phyloP scores from a whole-genome alignment of 2,888 invertebrate species.

The Chydorus sphaericus region DNA sequence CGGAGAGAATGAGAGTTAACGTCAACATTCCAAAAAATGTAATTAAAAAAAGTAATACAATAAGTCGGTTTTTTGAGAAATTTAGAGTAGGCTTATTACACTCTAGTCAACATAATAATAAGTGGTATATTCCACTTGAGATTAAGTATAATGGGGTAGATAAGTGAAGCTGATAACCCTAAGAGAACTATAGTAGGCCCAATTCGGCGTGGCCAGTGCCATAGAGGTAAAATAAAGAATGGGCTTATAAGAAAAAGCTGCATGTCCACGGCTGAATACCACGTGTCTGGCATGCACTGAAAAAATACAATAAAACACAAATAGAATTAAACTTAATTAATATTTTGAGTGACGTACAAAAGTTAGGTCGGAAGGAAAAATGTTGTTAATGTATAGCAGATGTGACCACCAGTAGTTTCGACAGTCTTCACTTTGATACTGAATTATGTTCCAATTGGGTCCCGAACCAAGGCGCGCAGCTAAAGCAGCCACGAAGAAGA shows the following conservation, averaged over 20 bases:
- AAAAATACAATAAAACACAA: neutral
- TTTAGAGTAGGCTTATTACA: neutral
- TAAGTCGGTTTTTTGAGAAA: too few relatives aligned
- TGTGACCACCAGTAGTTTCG: constrained; percentile 58
- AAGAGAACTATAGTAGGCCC: constrained; percentile 13
- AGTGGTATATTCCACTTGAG: constrained; percentile 6
- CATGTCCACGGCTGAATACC: constrained; percentile 40
- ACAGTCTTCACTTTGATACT: constrained; percentile 46
- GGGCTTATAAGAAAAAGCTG: constrained; percentile 18
- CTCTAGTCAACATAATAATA: constrained; percentile 11
- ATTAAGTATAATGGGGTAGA: constrained; percentile 7
- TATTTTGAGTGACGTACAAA: too few relatives aligned
- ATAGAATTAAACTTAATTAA: too few relatives aligned
- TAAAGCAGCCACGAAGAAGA: constrained; percentile 58
- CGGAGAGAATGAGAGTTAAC: too few relatives aligned
- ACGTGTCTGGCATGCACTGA: constrained; percentile 59
- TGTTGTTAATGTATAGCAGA: constrained; percentile 48
- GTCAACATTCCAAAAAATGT: too few relatives aligned
- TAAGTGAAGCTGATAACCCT: constrained; percentile 1
- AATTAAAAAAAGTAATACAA: neutral
- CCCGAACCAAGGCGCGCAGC: constrained; percentile 51
- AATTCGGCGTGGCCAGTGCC: constrained; percentile 17
- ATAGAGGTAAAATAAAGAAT: constrained; percentile 18
- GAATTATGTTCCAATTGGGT: constrained; percentile 52
- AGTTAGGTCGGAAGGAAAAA: neutral